Conservation (phyloP, 2,113 vertebrate genomes). For the Hymenochirus boettgeri region DNA sequence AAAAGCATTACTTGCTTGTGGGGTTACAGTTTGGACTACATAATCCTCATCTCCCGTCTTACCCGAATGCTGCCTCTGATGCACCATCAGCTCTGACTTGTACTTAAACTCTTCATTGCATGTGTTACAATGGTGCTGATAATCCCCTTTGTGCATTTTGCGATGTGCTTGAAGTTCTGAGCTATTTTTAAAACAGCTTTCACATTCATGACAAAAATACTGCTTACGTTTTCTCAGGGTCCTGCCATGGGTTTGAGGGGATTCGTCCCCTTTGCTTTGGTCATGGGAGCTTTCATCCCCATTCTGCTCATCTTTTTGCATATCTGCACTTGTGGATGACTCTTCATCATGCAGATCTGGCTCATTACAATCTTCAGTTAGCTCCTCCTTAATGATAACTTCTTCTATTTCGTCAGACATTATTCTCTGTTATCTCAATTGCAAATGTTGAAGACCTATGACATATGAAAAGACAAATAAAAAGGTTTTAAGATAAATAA, state of each 20-base stretch:
- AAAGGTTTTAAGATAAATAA: too few species aligned
- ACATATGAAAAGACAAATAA: too few species aligned
- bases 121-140: not conserved
- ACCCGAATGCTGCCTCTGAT: not conserved
- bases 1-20: not conserved
- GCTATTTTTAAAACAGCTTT: constrained; percentile 20
- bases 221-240: constrained; percentile 24
- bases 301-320: not conserved
- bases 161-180: constrained; percentile 14
- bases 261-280: not conserved
- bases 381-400: constrained; percentile 3
- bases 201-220: constrained; percentile 32
- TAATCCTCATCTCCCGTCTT: not conserved
- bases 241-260: constrained; percentile 4
- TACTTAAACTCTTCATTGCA: constrained; percentile 8
- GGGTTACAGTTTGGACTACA: not conserved
- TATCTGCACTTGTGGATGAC: not conserved
- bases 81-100: not conserved
- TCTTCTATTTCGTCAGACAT: constrained; percentile 5
- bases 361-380: constrained; percentile 11
- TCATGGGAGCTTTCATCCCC: not conserved
- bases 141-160: constrained; percentile 6
- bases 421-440: too few species aligned
- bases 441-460: too few species aligned
- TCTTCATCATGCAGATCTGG: constrained; percentile 19